Evolutionary conservation across 2,888 invertebrate genomes (phyloP).

Genomic region (Strigamia crassipes): DNA sequence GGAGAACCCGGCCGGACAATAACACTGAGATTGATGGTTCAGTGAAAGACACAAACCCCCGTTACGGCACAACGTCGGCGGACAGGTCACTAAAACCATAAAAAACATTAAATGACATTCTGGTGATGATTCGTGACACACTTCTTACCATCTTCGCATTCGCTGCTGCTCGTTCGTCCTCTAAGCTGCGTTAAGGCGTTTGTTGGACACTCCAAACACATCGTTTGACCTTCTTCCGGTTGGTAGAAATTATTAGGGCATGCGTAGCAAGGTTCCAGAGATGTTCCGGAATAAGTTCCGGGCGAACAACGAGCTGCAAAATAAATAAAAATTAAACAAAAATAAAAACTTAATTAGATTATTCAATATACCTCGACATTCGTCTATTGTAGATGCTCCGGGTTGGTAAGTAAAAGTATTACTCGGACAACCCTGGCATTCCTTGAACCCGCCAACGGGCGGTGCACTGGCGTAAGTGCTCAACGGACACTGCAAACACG

Average conservation of each 20-base stretch:
- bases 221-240: conserved; percentile 78
- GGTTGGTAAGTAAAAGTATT: conserved; percentile 89
- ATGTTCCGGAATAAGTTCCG: conserved; percentile 90
- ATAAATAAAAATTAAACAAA: background rate
- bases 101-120: no score
- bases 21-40: conserved; percentile 86
- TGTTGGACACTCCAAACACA: conserved; percentile 87
- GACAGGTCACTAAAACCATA: conserved; percentile 77
- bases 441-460: conserved; percentile 87
- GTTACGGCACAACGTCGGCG: conserved; percentile 85
- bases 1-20: conserved; percentile 92
- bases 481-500: conserved; percentile 90
- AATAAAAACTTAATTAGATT: no score
- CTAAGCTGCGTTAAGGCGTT: conserved; percentile 82
- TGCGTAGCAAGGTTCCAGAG: conserved; percentile 88
- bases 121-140: no score
- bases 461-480: conserved; percentile 88
- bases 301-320: conserved; percentile 76
- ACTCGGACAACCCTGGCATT: conserved; percentile 89
- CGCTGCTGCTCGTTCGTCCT: conserved; percentile 80
- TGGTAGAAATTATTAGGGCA: conserved; percentile 94
- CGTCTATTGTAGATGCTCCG: conserved; percentile 79
- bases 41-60: conserved; percentile 88
- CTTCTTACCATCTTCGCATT: conserved; percentile 70
- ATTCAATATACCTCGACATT: conserved; percentile 67